These are phyloP conservation scores for Caenorhabditis becei DNA, from an alignment of 2,888 invertebrate genomes.

Conservation along the genomic window DNA sequence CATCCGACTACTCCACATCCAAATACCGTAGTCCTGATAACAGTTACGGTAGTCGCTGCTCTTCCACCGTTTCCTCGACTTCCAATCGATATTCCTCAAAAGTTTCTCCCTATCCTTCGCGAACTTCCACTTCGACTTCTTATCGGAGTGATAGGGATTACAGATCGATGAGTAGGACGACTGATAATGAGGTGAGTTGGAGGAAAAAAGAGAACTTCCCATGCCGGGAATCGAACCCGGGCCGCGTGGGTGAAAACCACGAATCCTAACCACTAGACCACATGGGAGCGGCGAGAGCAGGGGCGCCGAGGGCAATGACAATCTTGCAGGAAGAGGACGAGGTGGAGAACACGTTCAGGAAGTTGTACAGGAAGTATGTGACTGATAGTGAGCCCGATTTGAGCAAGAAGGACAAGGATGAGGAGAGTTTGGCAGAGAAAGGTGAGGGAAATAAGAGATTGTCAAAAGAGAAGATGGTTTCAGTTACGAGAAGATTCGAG, in stretches of 20 bases:
- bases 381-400: slow-evolving; percentile 60
- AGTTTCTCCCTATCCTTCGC: slow-evolving; percentile 40
- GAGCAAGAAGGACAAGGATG: background rate
- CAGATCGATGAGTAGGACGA: slow-evolving; percentile 49
- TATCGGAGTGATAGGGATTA: slow-evolving; percentile 53
- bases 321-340: slow-evolving; percentile 59
- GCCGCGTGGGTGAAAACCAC: slow-evolving; percentile 82
- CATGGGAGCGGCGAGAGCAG: background rate
- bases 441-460: background rate
- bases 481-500: slow-evolving; percentile 31
- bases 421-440: slow-evolving; percentile 31
- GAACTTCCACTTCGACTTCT: slow-evolving; percentile 55
- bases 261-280: slow-evolving; percentile 82
- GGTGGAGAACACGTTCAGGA: slow-evolving; percentile 68
- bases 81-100: slow-evolving; percentile 23
- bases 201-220: slow-evolving; percentile 49
- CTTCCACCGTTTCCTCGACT: slow-evolving; percentile 18
- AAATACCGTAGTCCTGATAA: slow-evolving; percentile 50
- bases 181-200: slow-evolving; percentile 39
- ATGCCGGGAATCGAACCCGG: slow-evolving; percentile 82
- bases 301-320: background rate
- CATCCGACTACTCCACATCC: slow-evolving; percentile 42
- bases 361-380: slow-evolving; percentile 68
- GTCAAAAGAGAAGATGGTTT: background rate
- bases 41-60: slow-evolving; percentile 44